Evolutionary conservation across 1,140 invertebrate genomes (phyloP).

Genomic region (Contarinia nasturtii): DNA sequence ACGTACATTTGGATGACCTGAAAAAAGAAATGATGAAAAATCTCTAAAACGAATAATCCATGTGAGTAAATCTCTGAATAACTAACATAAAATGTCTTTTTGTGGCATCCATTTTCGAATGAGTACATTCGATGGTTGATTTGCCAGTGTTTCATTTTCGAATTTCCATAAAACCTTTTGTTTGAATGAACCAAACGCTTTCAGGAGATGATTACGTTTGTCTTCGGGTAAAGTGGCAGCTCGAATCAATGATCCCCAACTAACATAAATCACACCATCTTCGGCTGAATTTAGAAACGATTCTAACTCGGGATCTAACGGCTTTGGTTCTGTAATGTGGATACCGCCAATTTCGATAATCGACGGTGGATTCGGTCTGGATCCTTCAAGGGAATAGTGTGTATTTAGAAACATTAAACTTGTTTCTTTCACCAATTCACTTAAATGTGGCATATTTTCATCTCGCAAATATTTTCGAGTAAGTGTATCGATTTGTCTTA

Average conservation of each 20-base stretch:
- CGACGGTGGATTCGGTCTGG: slow-evolving; percentile 34
- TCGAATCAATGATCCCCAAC: slow-evolving; percentile 46
- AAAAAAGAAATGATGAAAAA: not conserved
- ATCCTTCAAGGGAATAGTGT: slow-evolving; percentile 35
- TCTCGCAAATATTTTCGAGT: slow-evolving; percentile 31
- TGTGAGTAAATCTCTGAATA: slow-evolving; percentile 36
- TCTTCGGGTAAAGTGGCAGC: slow-evolving; percentile 35
- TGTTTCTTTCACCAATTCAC: slow-evolving; percentile 32
- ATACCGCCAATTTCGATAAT: slow-evolving; percentile 49
- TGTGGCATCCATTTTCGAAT: slow-evolving; percentile 48
- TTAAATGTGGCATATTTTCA: slow-evolving; percentile 33
- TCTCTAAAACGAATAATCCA: slow-evolving; percentile 31
- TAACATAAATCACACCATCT: slow-evolving; percentile 49
- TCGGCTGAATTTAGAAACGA: slow-evolving; percentile 44
- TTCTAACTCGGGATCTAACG: slow-evolving; percentile 27
- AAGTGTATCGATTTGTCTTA: slow-evolving; percentile 20
- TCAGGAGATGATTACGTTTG: slow-evolving; percentile 34
- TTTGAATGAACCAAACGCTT: slow-evolving; percentile 34
- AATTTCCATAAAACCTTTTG: slow-evolving; percentile 54
- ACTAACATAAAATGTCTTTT: slow-evolving; percentile 41
- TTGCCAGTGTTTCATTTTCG: slow-evolving; percentile 34
- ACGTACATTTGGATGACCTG: not conserved
- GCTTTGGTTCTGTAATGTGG: slow-evolving; percentile 33
- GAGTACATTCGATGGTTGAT: slow-evolving; percentile 40
- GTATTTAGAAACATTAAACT: slow-evolving; percentile 43